A percentile compares a stretch with the other conserved stretches of the same genome.
phyloP scores from a whole-genome alignment of 2,113 vertebrate genomes.

The Atlantisia rogersi region DNA sequence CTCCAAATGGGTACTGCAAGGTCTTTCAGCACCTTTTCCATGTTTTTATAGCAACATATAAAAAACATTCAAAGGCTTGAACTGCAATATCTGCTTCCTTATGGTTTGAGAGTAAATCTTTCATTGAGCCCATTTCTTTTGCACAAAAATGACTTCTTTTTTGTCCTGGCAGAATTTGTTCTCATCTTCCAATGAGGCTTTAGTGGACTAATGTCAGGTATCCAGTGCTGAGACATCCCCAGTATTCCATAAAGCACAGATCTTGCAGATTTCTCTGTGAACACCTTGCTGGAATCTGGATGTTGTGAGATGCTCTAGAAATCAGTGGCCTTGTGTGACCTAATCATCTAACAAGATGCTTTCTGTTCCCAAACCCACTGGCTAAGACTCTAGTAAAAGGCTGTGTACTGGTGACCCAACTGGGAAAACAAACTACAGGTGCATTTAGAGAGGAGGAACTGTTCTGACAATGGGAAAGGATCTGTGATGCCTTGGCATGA shows the following conservation, averaged over 20 bases:
- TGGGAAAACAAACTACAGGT: neutral
- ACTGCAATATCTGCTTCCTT: neutral
- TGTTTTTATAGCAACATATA: neutral
- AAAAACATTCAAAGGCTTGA: neutral
- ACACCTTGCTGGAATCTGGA: neutral
- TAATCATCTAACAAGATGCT: neutral
- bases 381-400: neutral
- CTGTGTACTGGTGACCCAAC: neutral
- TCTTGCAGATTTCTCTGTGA: neutral
- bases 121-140: neutral
- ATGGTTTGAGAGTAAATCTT: neutral
- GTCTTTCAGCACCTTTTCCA: neutral
- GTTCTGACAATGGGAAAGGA: neutral
- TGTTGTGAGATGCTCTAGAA: neutral
- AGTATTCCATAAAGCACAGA: neutral
- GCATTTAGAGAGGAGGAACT: neutral
- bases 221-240: neutral
- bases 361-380: neutral
- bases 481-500: neutral
- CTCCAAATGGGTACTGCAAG: neutral
- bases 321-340: neutral
- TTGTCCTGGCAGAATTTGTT: neutral
- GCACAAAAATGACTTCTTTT: neutral
- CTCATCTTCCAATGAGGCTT: neutral
- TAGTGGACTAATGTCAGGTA: neutral